Evolutionary conservation across 2,113 vertebrate genomes (phyloP).

Genomic region (Aegithalos caudatus): DNA sequence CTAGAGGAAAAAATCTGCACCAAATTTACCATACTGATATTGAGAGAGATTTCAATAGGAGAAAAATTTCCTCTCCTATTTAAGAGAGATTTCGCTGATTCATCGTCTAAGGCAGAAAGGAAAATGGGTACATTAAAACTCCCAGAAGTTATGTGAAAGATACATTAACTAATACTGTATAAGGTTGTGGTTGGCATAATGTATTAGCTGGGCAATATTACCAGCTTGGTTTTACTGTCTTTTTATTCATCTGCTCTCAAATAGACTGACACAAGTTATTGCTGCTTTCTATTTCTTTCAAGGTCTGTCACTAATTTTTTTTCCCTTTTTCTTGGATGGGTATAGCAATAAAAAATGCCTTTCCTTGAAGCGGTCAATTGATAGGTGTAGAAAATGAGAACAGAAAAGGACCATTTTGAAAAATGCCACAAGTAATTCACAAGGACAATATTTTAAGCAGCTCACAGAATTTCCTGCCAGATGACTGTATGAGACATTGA

Average conservation of each 20-base stretch:
- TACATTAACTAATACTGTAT: not conserved
- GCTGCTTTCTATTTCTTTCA: conserved; percentile 10
- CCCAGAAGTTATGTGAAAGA: not conserved
- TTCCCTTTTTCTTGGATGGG: not conserved
- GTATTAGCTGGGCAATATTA: not conserved
- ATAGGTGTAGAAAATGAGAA: conserved; percentile 32
- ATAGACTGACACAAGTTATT: not conserved
- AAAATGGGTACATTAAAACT: not conserved
- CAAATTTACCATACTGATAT: not conserved
- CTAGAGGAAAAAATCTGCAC: not conserved
- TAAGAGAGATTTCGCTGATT: not conserved
- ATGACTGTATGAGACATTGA: not conserved
- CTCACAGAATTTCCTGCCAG: not conserved
- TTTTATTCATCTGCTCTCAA: conserved; percentile 28
- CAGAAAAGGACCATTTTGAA: conserved; percentile 31
- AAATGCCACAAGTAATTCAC: conserved; percentile 33
- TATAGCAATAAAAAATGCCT: conserved; percentile 7
- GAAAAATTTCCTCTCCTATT: not conserved
- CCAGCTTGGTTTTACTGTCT: not conserved
- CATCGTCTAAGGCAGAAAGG: not conserved
- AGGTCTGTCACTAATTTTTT: not conserved
- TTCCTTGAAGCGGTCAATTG: not conserved
- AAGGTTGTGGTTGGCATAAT: not conserved
- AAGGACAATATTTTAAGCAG: not conserved
- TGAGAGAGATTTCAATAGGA: not conserved